These are phyloP conservation scores for Perccottus glenii DNA, from an alignment of 2,113 vertebrate species.

Conservation along the genomic window DNA sequence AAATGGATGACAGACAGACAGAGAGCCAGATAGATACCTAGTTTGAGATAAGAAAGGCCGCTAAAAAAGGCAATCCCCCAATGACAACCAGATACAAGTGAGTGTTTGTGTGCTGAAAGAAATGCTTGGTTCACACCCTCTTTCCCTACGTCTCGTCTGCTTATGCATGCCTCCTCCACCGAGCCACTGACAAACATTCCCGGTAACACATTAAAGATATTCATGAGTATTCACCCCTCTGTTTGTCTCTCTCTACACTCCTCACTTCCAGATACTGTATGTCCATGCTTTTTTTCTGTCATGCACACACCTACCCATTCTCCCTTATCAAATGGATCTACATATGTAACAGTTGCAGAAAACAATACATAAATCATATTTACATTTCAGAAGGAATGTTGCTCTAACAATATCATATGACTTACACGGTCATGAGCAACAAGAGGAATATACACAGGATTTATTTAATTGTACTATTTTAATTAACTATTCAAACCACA, in stretches of 20 bases:
- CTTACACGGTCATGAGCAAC: too few relatives aligned
- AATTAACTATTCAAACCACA: too few relatives aligned
- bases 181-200: constrained; percentile 30
- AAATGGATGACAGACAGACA: constrained; percentile 37
- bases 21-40: constrained; percentile 12
- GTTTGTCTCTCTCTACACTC: constrained; percentile 34
- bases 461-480: too few relatives aligned
- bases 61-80: constrained; percentile 12
- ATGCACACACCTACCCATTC: constrained; percentile 4
- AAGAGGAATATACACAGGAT: too few relatives aligned
- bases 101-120: background rate
- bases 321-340: background rate
- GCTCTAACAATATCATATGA: background rate
- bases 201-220: constrained; percentile 54
- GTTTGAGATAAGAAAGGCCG: constrained; percentile 39
- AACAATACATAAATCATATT: constrained; percentile 7
- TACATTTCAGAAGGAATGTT: background rate
- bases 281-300: constrained; percentile 3
- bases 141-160: constrained; percentile 10
- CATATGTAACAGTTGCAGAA: background rate
- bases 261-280: constrained; percentile 33
- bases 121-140: background rate
- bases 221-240: constrained; percentile 49
- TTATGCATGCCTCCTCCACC: constrained; percentile 10
- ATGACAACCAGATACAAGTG: constrained; percentile 6